These are phyloP conservation scores for Porites lutea DNA, from an alignment of 64 coral and sea anemone species.

Conservation along the genomic window DNA sequence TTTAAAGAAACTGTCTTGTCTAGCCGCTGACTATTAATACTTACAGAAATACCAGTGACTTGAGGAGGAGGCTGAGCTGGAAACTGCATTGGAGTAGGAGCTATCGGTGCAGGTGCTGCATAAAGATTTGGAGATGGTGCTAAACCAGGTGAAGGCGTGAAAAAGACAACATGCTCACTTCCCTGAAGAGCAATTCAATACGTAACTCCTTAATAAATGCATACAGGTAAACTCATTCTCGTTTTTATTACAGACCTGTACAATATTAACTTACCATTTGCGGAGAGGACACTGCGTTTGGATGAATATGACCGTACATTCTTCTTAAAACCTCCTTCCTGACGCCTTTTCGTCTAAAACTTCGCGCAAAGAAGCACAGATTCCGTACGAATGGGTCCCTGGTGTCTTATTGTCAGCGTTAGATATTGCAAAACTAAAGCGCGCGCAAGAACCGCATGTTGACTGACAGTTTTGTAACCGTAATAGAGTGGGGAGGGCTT, in stretches of 20 bases:
- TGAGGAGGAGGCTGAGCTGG: constrained; percentile 2
- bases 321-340: no score
- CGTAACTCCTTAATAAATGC: neutral
- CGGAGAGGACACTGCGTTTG: constrained; percentile 20
- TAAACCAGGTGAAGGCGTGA: neutral
- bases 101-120: neutral
- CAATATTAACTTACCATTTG: constrained; percentile 23
- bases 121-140: constrained; percentile 30
- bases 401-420: neutral
- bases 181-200: neutral
- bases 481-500: no score
- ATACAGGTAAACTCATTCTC: neutral
- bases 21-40: neutral
- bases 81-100: constrained; percentile 27
- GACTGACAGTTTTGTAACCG: no score
- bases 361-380: no score
- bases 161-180: constrained; percentile 30
- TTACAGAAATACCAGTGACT: constrained; percentile 48
- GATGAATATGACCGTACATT: constrained; percentile 42
- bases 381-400: neutral
- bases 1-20: neutral
- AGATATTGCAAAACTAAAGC: neutral
- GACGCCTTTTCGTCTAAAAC: no score
- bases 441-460: no score
- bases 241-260: neutral